These are phyloP conservation scores for Mechanitis mazaeus DNA, from an alignment of 2,888 invertebrate genomes.

Conservation along the genomic window DNA sequence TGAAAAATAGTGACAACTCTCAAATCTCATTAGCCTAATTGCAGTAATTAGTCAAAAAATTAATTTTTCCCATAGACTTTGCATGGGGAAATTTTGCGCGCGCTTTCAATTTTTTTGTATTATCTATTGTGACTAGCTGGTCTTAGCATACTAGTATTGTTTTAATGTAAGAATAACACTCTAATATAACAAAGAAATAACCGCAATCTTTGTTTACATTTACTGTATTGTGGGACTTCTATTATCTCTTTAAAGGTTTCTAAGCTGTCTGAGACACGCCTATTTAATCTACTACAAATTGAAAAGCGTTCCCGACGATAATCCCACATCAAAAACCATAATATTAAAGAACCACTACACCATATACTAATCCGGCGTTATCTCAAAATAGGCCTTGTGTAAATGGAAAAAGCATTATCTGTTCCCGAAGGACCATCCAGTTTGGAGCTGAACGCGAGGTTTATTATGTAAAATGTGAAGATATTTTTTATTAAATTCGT, in stretches of 20 bases:
- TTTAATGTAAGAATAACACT: not conserved
- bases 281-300: slow-evolving; percentile 20
- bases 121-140: too few species aligned
- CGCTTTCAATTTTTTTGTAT: too few species aligned
- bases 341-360: slow-evolving; percentile 32
- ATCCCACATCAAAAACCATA: slow-evolving; percentile 32
- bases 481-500: slow-evolving; percentile 36
- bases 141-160: too few species aligned
- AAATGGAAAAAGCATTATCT: slow-evolving; percentile 54
- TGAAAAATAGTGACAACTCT: too few species aligned
- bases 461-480: slow-evolving; percentile 38
- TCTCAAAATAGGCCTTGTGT: slow-evolving; percentile 39
- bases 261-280: slow-evolving; percentile 21
- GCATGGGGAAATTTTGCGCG: too few species aligned
- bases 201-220: slow-evolving; percentile 1
- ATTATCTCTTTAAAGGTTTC: slow-evolving; percentile 6
- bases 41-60: too few species aligned
- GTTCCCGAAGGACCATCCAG: slow-evolving; percentile 43
- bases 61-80: too few species aligned
- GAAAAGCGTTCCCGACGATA: slow-evolving; percentile 23
- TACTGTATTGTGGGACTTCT: slow-evolving; percentile 1
- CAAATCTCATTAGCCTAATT: too few species aligned
- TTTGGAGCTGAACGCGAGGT: slow-evolving; percentile 31
- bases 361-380: slow-evolving; percentile 34
- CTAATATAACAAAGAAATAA: not conserved